A percentile compares a stretch with the other conserved stretches of the same genome.
Conservation (phyloP, 1,140 invertebrate genomes). For the Steinernema feltiae region DNA sequence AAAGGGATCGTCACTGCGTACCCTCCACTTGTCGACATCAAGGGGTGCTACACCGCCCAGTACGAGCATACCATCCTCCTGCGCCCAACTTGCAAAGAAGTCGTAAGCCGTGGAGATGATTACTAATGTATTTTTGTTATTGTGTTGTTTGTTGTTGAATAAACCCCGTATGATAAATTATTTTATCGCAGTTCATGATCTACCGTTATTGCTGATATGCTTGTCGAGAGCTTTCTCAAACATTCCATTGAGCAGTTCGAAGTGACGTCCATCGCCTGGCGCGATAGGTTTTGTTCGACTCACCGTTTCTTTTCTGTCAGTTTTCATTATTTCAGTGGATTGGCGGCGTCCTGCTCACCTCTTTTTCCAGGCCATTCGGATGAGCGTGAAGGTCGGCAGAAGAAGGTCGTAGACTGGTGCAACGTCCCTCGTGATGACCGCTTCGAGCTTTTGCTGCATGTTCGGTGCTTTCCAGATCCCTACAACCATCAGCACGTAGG, state of each 20-base stretch:
- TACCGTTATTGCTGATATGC: too few species aligned
- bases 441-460: background rate
- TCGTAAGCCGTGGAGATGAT: conserved; percentile 89
- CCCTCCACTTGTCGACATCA: conserved; percentile 92
- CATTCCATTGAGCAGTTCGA: background rate
- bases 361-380: background rate
- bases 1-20: conserved; percentile 90
- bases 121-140: conserved; percentile 65
- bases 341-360: background rate
- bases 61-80: conserved; percentile 97
- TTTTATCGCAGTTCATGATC: background rate
- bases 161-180: too few species aligned
- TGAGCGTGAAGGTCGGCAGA: background rate
- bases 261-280: background rate
- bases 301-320: background rate
- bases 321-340: too few species aligned
- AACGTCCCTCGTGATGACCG: background rate
- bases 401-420: background rate
- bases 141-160: conserved; percentile 2
- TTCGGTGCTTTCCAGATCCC: background rate
- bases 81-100: conserved; percentile 95
- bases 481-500: background rate
- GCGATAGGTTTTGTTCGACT: background rate
- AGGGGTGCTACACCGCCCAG: conserved; percentile 96
- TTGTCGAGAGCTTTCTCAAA: background rate